A percentile compares a stretch with the other conserved stretches of the same genome.
Evolutionary conservation across 2,113 vertebrate species (phyloP).

Genomic region (Cygnus buccinator): DNA sequence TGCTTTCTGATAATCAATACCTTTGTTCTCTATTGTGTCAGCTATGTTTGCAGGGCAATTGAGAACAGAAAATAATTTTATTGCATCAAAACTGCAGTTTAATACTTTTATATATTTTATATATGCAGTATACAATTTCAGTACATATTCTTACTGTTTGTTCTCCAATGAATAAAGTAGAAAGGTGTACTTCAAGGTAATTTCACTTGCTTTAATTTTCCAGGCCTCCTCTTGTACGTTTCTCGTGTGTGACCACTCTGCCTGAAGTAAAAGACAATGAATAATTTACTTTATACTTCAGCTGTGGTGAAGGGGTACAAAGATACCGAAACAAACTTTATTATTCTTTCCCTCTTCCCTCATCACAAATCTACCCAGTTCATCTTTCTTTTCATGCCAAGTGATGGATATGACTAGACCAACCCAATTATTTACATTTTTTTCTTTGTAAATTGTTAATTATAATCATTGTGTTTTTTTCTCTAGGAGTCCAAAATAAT

Average conservation of each 20-base stretch:
- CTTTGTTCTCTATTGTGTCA: background rate
- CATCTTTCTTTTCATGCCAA: background rate
- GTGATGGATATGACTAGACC: background rate
- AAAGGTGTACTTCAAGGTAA: background rate
- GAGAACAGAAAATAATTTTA: background rate
- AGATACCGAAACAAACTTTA: background rate
- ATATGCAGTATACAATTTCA: background rate
- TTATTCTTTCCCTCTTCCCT: background rate
- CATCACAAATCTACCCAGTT: background rate
- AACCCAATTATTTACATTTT: background rate
- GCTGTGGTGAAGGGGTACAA: background rate
- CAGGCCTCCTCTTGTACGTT: too few species aligned
- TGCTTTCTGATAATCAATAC: background rate
- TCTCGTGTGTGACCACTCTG: background rate
- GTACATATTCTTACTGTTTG: background rate
- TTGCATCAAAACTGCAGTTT: background rate
- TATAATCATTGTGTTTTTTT: fast-evolving
- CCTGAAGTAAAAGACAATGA: background rate
- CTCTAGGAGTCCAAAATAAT: background rate
- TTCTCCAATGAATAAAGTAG: background rate
- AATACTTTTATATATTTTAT: too few species aligned
- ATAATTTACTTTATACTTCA: background rate
- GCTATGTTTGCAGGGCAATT: background rate
- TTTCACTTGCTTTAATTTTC: background rate
- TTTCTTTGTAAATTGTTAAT: background rate